Evolutionary conservation across 2,797 vertebrate species (phyloP), one percentile per base, ranked within the genome.

Genomic region (Cuculus canorus): DNA sequence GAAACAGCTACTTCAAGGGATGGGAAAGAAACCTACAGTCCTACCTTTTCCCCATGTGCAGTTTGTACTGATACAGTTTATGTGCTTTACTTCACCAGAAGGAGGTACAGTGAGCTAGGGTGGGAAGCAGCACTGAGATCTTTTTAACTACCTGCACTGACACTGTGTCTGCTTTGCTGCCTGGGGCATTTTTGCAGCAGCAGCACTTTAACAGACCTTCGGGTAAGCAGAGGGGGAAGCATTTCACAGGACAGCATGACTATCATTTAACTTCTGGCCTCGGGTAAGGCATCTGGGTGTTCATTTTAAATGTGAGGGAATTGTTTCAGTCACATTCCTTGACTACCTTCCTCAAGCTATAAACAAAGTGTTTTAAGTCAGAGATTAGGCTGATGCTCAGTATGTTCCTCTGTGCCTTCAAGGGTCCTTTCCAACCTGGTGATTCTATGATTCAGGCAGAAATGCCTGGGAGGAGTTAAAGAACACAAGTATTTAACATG

Each of bases 401-500:
- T 47, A 23, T 1, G 4, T 39, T 66, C 11, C 63, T 70, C 28
- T 25, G n/a, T 35, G 65, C 69, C 43, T 75, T 64, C 63, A 39
- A 68, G 30, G n/a, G n/a, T n/a, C n/a, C n/a, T n/a, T n/a, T n/a
- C n/a, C n/a, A n/a, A n/a, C n/a, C n/a, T n/a, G n/a, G n/a, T n/a
- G n/a, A n/a, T n/a, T n/a, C n/a, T n/a, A n/a, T n/a, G n/a, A n/a
- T 35, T 45, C 33, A 60, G 41, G 53, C n/a, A 59, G 12, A 70
- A 94, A 80, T 5, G 8, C 28, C 45, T 52, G 35, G 9, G 48
- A 35, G 13, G 23, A 60, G 13, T 47, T 52, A 35, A 48, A 32
- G 64, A 87, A 60, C 32, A 10, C 4, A 4, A 77, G 24, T 18
- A 81, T 0, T 0, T 45, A 72, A 52, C 3, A 32, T 0, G 11